Percentiles rank a stretch among this genome's conserved stretches.
phyloP scores from a whole-genome alignment of 2,888 invertebrate genomes.

The Campoplex nolae region DNA sequence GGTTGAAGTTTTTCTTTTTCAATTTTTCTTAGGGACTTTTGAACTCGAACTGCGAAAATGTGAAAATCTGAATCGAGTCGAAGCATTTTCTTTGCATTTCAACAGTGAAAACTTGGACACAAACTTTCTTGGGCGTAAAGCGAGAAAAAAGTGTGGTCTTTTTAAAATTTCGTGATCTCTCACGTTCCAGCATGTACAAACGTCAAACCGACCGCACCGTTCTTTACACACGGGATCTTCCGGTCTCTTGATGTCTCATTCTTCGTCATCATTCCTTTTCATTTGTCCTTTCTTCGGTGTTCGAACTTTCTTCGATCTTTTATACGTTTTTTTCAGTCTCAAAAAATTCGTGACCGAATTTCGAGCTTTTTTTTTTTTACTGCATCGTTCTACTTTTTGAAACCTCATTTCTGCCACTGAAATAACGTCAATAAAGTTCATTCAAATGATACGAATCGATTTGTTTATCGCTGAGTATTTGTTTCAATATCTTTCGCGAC shows the following conservation, averaged over 20 bases:
- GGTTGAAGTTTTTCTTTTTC: not conserved
- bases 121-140: not conserved
- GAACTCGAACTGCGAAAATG: not conserved
- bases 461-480: not conserved
- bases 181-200: slow-evolving; percentile 35
- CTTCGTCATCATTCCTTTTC: not conserved
- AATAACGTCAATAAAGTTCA: not conserved
- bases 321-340: too few species aligned
- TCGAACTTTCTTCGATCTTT: not conserved
- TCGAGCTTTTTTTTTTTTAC: not conserved
- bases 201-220: not conserved
- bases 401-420: not conserved
- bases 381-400: not conserved
- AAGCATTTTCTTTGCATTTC: not conserved
- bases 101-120: not conserved
- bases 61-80: not conserved
- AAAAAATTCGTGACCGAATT: not conserved
- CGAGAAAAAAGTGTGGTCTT: not conserved
- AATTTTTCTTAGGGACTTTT: not conserved
- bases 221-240: not conserved
- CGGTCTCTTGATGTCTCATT: not conserved
- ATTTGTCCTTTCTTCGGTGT: not conserved
- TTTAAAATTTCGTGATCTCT: slow-evolving; percentile 4
- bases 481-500: not conserved
- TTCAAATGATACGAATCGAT: not conserved